Conservation (phyloP, 2,797 vertebrate genomes). For the Rhynchotus rufescens region DNA sequence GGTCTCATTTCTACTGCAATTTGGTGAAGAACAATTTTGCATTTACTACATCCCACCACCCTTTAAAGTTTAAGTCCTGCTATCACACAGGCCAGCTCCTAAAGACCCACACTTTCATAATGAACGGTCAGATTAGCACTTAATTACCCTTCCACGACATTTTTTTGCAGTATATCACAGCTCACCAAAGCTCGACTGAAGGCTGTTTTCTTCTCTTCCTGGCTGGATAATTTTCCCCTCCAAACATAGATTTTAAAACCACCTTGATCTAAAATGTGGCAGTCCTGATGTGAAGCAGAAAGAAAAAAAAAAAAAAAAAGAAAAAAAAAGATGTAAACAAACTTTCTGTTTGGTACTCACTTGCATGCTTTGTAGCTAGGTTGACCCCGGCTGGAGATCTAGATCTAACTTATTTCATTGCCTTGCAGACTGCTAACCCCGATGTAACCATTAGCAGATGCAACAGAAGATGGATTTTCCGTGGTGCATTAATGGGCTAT, state of each 20-base stretch:
- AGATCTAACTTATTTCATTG: background rate
- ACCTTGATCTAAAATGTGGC: constrained; percentile 89
- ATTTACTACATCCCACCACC: background rate
- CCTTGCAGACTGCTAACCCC: background rate
- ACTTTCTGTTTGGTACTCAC: background rate
- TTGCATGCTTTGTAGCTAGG: background rate
- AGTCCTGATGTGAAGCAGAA: constrained; percentile 75
- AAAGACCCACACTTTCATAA: background rate
- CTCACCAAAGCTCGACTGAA: constrained; percentile 89
- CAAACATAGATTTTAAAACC: constrained; percentile 89
- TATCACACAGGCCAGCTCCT: background rate
- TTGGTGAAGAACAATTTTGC: background rate
- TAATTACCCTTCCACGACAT: background rate
- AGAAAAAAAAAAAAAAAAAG: background rate
- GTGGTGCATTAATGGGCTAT: background rate
- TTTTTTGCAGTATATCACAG: background rate
- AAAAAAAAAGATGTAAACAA: background rate
- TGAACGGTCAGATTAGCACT: constrained; percentile 19
- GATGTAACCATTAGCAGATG: background rate
- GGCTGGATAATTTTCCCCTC: constrained; percentile 89
- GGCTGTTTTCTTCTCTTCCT: constrained; percentile 85
- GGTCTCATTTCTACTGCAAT: background rate
- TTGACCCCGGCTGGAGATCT: background rate
- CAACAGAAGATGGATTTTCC: background rate
- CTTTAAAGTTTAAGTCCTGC: background rate